Conservation (phyloP, 2,113 vertebrate genomes). For the Alouatta palliata region DNA sequence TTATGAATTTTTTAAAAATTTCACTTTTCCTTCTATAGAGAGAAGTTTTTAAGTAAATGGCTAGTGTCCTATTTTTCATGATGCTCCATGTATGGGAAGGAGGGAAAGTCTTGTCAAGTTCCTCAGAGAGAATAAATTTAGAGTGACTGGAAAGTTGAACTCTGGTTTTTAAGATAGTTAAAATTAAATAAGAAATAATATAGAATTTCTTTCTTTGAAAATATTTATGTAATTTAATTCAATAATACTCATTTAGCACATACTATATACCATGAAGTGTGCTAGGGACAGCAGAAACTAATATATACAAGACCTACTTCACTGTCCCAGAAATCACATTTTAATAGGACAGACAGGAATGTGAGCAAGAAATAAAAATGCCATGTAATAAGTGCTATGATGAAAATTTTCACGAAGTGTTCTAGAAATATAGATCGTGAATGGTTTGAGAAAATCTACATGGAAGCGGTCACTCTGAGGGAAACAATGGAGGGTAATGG, state of each 20-base stretch:
- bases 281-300: background rate
- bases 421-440: background rate
- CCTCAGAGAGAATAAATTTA: background rate
- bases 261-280: background rate
- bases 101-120: background rate
- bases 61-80: background rate
- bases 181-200: background rate
- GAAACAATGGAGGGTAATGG: background rate
- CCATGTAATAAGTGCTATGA: background rate
- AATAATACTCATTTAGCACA: background rate
- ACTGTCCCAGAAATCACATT: background rate
- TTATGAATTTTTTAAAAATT: background rate
- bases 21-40: background rate
- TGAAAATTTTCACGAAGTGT: background rate
- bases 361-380: background rate
- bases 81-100: background rate
- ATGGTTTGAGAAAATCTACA: background rate
- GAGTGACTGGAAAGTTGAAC: background rate
- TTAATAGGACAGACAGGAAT: background rate
- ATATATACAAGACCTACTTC: background rate
- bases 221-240: background rate
- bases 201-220: background rate
- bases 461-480: background rate
- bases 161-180: background rate
- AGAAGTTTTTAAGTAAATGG: background rate